Evolutionary conservation across 2,888 invertebrate genomes (phyloP).

Genomic region (Melieria crassipennis): DNA sequence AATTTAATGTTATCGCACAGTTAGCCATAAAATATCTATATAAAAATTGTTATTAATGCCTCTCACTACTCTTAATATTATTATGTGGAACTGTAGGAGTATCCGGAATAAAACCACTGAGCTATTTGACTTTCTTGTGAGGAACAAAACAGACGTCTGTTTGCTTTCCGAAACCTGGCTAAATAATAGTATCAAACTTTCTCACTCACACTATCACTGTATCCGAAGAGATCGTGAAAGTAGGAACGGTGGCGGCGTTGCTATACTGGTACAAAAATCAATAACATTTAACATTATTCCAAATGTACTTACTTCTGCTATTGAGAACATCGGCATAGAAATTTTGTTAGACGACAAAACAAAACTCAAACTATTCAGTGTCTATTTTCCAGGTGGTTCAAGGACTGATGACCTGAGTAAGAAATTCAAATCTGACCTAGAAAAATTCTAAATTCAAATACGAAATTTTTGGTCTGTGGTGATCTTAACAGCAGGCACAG

Average conservation of each 20-base stretch:
- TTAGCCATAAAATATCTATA: constrained; percentile 27
- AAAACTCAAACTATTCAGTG: constrained; percentile 13
- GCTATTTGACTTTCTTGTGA: neutral
- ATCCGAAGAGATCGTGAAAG: constrained; percentile 4
- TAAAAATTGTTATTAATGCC: constrained; percentile 7
- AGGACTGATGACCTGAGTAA: neutral
- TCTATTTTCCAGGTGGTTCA: constrained; percentile 25
- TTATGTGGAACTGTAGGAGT: constrained; percentile 10
- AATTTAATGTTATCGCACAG: constrained; percentile 25
- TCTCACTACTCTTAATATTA: neutral
- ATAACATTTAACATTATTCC: neutral
- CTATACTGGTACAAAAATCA: neutral
- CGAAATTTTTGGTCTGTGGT: constrained; percentile 7
- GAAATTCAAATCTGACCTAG: constrained; percentile 25
- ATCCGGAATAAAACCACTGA: constrained; percentile 4
- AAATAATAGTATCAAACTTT: constrained; percentile 1
- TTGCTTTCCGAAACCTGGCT: constrained; percentile 9
- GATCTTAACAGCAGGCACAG: constrained; percentile 19
- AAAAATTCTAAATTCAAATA: constrained; percentile 21
- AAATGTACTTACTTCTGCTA: constrained; percentile 5
- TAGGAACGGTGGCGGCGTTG: neutral
- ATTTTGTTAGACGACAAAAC: constrained; percentile 8
- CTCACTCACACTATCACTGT: constrained; percentile 13
- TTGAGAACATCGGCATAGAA: constrained; percentile 27
- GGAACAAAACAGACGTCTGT: constrained; percentile 9